These are phyloP conservation scores for Aulostomus chinensis DNA, from an alignment of 2,797 vertebrate genomes.

Conservation along the genomic window DNA sequence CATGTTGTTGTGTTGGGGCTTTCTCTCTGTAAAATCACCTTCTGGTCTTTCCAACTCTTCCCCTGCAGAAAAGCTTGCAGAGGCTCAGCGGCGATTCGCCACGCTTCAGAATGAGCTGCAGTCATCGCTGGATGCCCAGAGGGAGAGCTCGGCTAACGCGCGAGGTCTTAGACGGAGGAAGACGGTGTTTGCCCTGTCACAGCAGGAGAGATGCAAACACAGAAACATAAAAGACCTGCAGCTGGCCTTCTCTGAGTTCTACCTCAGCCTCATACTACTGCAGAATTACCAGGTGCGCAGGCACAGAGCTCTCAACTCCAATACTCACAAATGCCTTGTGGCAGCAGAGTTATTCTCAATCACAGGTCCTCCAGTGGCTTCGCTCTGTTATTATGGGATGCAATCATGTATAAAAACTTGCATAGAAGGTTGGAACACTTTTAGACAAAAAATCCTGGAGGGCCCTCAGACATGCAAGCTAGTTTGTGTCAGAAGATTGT, in stretches of 20 bases:
- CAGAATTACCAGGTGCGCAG: constrained; percentile 90
- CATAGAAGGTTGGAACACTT: too few relatives aligned
- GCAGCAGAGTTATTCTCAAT: too few relatives aligned
- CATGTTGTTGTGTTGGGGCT: not conserved
- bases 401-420: too few relatives aligned
- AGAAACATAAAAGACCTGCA: constrained; percentile 97
- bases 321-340: too few relatives aligned
- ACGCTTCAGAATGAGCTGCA: constrained; percentile 97
- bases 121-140: constrained; percentile 94
- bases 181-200: constrained; percentile 94
- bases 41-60: not conserved
- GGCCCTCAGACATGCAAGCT: too few relatives aligned
- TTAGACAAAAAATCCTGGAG: too few relatives aligned
- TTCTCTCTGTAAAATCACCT: not conserved
- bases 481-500: too few relatives aligned
- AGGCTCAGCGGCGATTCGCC: constrained; percentile 94
- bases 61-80: constrained; percentile 91
- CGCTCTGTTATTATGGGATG: too few relatives aligned
- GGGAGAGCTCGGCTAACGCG: constrained; percentile 84
- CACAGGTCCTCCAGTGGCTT: too few relatives aligned
- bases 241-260: constrained; percentile 99
- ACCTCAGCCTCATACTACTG: constrained; percentile 98
- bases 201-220: constrained; percentile 94
- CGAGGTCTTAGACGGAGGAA: constrained; percentile 86
- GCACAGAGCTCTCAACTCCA: not conserved